These are phyloP conservation scores for Nasonia oneida DNA, from an alignment of 2,888 invertebrate species.

Conservation along the genomic window DNA sequence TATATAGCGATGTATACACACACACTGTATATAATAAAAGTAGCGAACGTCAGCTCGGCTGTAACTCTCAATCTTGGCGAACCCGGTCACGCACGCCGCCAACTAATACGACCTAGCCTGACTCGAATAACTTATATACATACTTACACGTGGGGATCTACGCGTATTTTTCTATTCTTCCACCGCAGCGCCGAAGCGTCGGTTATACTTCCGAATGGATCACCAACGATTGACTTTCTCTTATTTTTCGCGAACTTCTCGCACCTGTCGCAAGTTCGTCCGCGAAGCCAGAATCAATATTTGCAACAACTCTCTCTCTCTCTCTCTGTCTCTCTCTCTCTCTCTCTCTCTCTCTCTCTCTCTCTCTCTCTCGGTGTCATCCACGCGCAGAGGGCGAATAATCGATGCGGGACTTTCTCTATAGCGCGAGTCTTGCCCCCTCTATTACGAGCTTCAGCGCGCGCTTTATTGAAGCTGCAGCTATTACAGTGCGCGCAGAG, in stretches of 20 bases:
- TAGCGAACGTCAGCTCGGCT: slow-evolving; percentile 14
- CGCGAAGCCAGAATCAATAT: no score
- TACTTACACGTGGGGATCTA: background rate
- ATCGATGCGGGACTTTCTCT: slow-evolving; percentile 14
- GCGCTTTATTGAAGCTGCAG: background rate
- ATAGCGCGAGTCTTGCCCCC: background rate
- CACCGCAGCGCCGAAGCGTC: background rate
- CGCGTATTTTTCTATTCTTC: slow-evolving; percentile 31
- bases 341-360: no score
- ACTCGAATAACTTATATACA: slow-evolving; percentile 58
- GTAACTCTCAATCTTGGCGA: slow-evolving; percentile 54
- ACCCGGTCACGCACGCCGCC: slow-evolving; percentile 61
- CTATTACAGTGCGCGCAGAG: slow-evolving; percentile 17
- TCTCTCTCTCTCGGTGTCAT: background rate
- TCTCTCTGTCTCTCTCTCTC: no score
- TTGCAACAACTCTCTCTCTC: no score
- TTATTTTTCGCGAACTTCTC: background rate
- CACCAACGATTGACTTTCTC: background rate
- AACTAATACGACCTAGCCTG: slow-evolving; percentile 60
- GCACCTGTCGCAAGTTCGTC: slow-evolving; percentile 27
- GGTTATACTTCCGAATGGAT: background rate
- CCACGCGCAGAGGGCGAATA: slow-evolving; percentile 29
- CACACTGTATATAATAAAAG: background rate
- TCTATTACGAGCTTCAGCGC: background rate
- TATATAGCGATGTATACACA: no score